Percentiles rank a stretch among this genome's conserved stretches.
Conservation (phyloP, 1,140 invertebrate genomes). For the Lepidurus arcticus region DNA sequence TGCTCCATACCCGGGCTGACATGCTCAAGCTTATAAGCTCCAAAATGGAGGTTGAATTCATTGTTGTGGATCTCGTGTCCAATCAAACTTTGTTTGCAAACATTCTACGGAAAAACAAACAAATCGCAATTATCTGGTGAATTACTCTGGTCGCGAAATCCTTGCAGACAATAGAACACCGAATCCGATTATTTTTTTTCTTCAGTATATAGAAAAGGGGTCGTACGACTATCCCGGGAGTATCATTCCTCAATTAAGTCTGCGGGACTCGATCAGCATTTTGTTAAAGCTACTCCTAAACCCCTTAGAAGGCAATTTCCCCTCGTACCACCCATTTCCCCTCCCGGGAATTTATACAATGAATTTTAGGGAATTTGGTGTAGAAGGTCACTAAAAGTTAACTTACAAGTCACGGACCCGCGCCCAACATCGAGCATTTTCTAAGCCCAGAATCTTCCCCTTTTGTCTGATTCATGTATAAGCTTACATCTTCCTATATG, state of each 20-base stretch:
- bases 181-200: not conserved
- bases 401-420: not conserved
- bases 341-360: not conserved
- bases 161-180: not conserved
- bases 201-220: not conserved
- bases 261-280: not conserved
- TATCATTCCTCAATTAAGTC: not conserved
- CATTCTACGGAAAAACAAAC: not conserved
- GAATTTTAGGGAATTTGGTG: too few species aligned
- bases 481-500: not conserved
- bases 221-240: not conserved
- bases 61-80: not conserved
- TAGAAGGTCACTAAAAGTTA: not conserved
- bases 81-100: not conserved
- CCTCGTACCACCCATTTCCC: not conserved
- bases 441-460: not conserved
- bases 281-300: not conserved
- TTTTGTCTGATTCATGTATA: not conserved
- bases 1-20: constrained; percentile 7
- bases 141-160: not conserved
- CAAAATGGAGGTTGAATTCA: not conserved
- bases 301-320: not conserved
- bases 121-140: not conserved
- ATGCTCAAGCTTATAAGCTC: not conserved
- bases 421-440: not conserved